Percentiles rank a stretch among this genome's conserved stretches.
phyloP scores from a whole-genome alignment of 37 sponge, comb jelly and placozoan species.

The Lycopodina hypogea region DNA sequence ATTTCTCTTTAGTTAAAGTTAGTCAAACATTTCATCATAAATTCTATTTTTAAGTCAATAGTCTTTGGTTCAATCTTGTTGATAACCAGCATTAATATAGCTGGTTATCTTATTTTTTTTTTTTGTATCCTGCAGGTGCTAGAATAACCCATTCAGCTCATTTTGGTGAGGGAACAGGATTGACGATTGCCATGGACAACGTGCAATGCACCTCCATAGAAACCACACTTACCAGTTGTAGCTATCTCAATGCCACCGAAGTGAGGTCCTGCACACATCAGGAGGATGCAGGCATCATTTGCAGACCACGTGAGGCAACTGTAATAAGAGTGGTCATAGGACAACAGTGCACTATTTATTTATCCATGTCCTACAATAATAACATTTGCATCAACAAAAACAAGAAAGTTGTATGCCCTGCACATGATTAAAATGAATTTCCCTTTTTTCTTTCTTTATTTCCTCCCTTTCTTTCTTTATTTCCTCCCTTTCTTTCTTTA shows the following conservation, averaged over 20 bases:
- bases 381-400: background rate
- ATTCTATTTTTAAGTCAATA: no score
- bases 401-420: no score
- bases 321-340: background rate
- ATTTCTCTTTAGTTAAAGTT: no score
- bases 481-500: no score
- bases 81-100: no score
- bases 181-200: constrained; percentile 10
- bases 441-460: no score
- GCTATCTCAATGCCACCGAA: background rate
- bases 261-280: constrained; percentile 5
- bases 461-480: no score
- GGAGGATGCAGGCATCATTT: constrained; percentile 17
- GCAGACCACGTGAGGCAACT: background rate
- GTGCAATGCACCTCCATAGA: constrained; percentile 9
- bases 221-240: constrained; percentile 2
- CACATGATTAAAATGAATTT: no score
- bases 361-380: background rate
- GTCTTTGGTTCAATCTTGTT: no score
- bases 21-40: background rate
- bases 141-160: background rate
- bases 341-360: no score
- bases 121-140: constrained; percentile 2
- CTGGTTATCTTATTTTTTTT: no score
- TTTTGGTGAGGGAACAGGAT: background rate